Conservation (phyloP, 2,113 vertebrate genomes). For the Saguinus imperator region DNA sequence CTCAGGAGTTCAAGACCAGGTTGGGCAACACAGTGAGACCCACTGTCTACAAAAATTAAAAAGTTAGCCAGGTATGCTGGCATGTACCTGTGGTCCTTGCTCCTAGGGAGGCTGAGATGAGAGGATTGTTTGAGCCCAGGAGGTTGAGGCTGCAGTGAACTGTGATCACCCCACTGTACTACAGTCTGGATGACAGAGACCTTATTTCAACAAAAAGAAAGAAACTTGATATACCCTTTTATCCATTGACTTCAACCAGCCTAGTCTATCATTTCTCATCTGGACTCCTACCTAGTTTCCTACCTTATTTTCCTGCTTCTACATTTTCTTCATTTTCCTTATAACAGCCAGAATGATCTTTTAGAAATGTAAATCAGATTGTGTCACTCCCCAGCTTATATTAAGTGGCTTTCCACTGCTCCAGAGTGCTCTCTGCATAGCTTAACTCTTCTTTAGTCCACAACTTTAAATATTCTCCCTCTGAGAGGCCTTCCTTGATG, state of each 20-base stretch:
- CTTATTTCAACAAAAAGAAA: too few relatives aligned
- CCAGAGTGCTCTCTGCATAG: not conserved
- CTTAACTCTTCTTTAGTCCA: not conserved
- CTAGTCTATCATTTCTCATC: not conserved
- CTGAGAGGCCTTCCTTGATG: not conserved
- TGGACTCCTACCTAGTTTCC: not conserved
- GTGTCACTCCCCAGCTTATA: not conserved
- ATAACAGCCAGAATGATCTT: not conserved
- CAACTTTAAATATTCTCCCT: not conserved
- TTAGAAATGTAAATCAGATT: constrained; percentile 6
- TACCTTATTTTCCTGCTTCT: not conserved
- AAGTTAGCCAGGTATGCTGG: too few relatives aligned
- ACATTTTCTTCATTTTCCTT: not conserved
- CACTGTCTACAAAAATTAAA: too few relatives aligned
- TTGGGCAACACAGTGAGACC: too few relatives aligned
- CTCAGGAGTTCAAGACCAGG: too few relatives aligned
- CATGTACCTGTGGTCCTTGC: too few relatives aligned
- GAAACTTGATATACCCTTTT: not conserved
- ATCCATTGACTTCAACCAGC: not conserved
- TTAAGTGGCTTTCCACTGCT: not conserved
- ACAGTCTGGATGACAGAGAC: too few relatives aligned
- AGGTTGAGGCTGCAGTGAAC: too few relatives aligned
- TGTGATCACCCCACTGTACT: too few relatives aligned
- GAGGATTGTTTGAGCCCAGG: too few relatives aligned
- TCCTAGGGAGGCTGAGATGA: too few relatives aligned